Base-by-base conservation (phyloP, 2,888 invertebrate genomes). In the Drosophila birchii region DNA sequence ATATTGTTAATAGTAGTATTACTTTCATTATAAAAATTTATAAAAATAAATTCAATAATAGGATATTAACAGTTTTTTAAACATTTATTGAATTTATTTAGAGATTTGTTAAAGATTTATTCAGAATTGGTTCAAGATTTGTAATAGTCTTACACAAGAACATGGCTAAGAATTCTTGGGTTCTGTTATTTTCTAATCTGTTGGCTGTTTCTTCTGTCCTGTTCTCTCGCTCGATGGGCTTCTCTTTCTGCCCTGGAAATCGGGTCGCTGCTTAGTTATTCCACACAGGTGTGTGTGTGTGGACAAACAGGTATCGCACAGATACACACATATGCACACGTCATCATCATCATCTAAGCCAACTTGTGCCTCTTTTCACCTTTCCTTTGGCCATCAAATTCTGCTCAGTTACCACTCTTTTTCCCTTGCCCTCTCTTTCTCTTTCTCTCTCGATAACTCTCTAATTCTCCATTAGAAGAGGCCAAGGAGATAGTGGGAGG, bases 191-290 rank as follows among this genome's bases (percentile, higher is more conserved):
- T 44, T 44, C 38, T n/a, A 5, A 36, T 49, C 67, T 66, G 18
- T 36, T 34, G n/a, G 36, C 23, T 45, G n/a, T 20, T 36, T 44
- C 36, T 36, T 53, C 43, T 56, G 62, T 51, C 44, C 16, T 20
- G 44, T 29, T 53, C 43, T 45, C 67, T 59, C 45, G n/a, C 45
- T 29, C 51, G 29, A 29, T 43, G 34, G 34, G 47, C 41, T 23
- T 68, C 32, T 53, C 43, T 20, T 32, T 51, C 54, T 49, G 43
- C 80, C 26, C 62, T 57, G 38, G 66, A 83, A 87, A 87, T 83
- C 85, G 78, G 85, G 86, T 80, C 82, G 82, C 80, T 82, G 86
- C 56, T 82, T 82, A 80, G 75, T 80, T 76, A 84, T 84, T 88
- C 88, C 79, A 79, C 58, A 71, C 75, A 84, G 54, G 56, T 63